A percentile compares a stretch with the other conserved stretches of the same genome.
Evolutionary conservation across 2,113 vertebrate species (phyloP).

Genomic region (Kryptolebias marmoratus): DNA sequence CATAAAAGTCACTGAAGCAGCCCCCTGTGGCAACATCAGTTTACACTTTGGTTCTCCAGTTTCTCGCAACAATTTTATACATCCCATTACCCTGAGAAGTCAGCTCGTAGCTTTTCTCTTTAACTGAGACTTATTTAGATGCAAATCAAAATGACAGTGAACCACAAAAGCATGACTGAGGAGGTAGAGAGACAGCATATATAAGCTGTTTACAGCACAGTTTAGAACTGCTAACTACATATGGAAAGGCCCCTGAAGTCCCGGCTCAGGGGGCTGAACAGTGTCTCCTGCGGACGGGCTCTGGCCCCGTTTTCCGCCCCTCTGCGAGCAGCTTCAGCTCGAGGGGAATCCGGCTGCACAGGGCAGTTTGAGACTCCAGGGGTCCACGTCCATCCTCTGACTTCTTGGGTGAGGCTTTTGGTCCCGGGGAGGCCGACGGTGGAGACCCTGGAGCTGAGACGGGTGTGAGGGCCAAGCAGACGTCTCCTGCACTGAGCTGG

Average conservation of each 20-base stretch:
- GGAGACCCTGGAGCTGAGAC: slow-evolving; percentile 28
- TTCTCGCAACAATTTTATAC: background rate
- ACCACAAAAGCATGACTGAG: slow-evolving; percentile 35
- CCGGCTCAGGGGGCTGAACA: slow-evolving; percentile 75
- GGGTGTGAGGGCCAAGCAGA: slow-evolving; percentile 81
- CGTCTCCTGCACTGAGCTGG: slow-evolving; percentile 79
- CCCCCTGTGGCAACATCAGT: slow-evolving; percentile 8
- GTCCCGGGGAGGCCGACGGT: slow-evolving; percentile 1
- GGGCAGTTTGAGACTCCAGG: slow-evolving; percentile 3
- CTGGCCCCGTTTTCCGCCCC: slow-evolving; percentile 7
- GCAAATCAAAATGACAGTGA: slow-evolving; percentile 14
- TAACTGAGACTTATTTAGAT: slow-evolving; percentile 5
- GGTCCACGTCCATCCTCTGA: slow-evolving; percentile 6
- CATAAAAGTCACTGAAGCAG: slow-evolving; percentile 3
- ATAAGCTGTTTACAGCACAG: slow-evolving; percentile 22
- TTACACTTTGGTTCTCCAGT: slow-evolving; percentile 14
- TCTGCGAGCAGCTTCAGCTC: slow-evolving; percentile 1
- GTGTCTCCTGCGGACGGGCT: slow-evolving; percentile 66
- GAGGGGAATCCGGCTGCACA: background rate
- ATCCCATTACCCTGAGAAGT: slow-evolving; percentile 33
- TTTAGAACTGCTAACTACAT: background rate
- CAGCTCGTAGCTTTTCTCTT: slow-evolving; percentile 6
- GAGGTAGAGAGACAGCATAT: slow-evolving; percentile 67
- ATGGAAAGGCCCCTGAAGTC: background rate
- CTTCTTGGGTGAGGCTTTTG: background rate